Evolutionary conservation across 37 sponge, comb jelly and placozoan species (phyloP).

Genomic region (Beroe ovata): DNA sequence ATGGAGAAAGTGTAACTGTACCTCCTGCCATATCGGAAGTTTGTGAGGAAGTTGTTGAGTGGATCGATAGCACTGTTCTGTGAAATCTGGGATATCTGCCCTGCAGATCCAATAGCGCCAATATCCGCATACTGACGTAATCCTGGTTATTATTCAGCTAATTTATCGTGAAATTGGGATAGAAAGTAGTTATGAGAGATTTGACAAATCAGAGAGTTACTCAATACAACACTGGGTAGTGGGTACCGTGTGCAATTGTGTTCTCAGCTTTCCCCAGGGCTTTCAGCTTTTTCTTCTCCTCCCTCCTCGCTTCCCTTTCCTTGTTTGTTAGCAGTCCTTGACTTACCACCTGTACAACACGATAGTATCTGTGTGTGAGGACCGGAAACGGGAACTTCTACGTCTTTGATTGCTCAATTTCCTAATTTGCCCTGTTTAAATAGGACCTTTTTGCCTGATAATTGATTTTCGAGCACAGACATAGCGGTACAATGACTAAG

Average conservation of each 20-base stretch:
- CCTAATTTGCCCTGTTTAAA: too few species aligned
- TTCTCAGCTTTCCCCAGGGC: neutral
- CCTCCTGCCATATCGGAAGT: constrained; percentile 17
- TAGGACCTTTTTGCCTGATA: too few species aligned
- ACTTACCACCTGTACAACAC: constrained; percentile 39
- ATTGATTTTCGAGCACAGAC: too few species aligned
- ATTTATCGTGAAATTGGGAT: neutral
- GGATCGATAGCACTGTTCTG: neutral
- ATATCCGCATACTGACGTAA: neutral
- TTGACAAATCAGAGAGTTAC: too few species aligned
- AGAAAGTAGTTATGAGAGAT: neutral
- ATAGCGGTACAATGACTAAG: too few species aligned
- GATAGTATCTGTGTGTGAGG: too few species aligned
- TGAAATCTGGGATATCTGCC: neutral
- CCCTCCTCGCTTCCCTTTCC: neutral
- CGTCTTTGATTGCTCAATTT: too few species aligned
- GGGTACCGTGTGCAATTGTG: constrained; percentile 13
- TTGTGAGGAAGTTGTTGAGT: neutral
- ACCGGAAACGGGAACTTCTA: too few species aligned
- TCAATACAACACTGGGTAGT: too few species aligned
- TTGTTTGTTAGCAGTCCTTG: constrained; percentile 2
- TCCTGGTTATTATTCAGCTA: too few species aligned
- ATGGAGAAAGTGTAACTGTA: too few species aligned
- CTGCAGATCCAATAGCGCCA: neutral
- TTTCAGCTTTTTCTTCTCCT: constrained; percentile 32